Base-by-base conservation (phyloP, 2,113 vertebrate species). In the Megaceryle maxima region DNA sequence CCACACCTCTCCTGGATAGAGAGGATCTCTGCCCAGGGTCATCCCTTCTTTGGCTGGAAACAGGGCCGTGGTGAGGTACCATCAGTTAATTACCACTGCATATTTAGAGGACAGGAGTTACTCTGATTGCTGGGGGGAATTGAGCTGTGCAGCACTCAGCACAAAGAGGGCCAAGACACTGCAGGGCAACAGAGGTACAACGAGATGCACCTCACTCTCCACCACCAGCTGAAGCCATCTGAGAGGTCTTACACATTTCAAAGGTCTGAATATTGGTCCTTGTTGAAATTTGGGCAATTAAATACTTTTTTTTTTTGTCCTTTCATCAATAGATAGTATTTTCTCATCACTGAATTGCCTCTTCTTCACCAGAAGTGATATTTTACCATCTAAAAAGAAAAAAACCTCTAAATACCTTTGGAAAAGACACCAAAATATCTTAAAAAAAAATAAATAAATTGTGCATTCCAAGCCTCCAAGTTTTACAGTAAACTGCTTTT, bases 151-250 rank as follows among this genome's bases (percentile, higher is more conserved):
- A 35, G 46, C 68, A 31, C 11, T 14, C 44, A 66, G 22, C 41
- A 28, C 0, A 1, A 72, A 46, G 31, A 29, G 22, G 19, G 7
- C 5, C 43, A 14, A 51, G 5, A 33, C 31, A 17, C 1, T 2
- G 15, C 16, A 35, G 29, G 3, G 25, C 62, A 25, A 4, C 12
- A 26, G 10, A 37, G 7, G 18, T 2, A 20, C 41, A 29, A 5
- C 31, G 15, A 85, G 29, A 37, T 4, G 9, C 39, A 48, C 14
- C 35, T 81, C 81, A 26, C 17, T 17, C 29, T 77, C 43, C 25
- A 17, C 24, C 50, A 12, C 6, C 53, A 53, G 15, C 25, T 31
- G 28, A 57, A 74, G 21, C 15, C 41, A 22, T n/a, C 3, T 2
- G 24, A 89, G 21, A 12, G 5, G 50, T 59, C 6, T 33, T 16